Evolutionary conservation across 1,140 invertebrate species (phyloP).

Genomic region (Uloborus diversus): DNA sequence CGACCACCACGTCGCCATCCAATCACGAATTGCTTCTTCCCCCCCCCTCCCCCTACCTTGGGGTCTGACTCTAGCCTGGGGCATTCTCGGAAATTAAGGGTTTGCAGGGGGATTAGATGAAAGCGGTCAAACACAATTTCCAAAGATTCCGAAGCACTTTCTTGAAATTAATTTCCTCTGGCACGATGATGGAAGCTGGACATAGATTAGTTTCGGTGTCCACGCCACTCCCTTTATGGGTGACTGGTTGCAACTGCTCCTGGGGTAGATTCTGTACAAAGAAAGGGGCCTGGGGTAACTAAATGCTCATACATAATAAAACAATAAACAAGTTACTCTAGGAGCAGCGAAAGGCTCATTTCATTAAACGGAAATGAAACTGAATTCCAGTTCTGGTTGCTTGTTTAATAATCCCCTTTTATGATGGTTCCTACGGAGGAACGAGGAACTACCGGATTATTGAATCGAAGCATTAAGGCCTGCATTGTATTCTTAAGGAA

Average conservation of each 20-base stretch:
- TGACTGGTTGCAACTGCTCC: background rate
- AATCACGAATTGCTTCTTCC: constrained; percentile 54
- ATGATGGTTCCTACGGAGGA: no score
- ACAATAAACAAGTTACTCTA: constrained; percentile 16
- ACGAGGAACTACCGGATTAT: no score
- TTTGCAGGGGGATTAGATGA: background rate
- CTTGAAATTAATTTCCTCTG: constrained; percentile 37
- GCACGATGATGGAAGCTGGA: constrained; percentile 18
- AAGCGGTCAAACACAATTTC: constrained; percentile 27
- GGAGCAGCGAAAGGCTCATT: background rate
- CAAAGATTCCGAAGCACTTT: constrained; percentile 25
- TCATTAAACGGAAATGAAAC: no score
- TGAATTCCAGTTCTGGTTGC: no score
- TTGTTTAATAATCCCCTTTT: no score
- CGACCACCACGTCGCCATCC: constrained; percentile 33
- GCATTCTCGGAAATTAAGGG: constrained; percentile 15
- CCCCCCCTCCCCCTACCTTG: background rate
- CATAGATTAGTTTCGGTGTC: constrained; percentile 9
- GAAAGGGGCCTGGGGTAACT: constrained; percentile 8
- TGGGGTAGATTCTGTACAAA: background rate
- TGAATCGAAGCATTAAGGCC: no score
- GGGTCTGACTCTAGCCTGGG: background rate
- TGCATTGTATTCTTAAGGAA: no score
- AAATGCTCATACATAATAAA: constrained; percentile 21
- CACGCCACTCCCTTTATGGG: background rate